These are phyloP conservation scores for Cremastinae sp. DNA, from an alignment of 2,888 invertebrate genomes.

Conservation along the genomic window DNA sequence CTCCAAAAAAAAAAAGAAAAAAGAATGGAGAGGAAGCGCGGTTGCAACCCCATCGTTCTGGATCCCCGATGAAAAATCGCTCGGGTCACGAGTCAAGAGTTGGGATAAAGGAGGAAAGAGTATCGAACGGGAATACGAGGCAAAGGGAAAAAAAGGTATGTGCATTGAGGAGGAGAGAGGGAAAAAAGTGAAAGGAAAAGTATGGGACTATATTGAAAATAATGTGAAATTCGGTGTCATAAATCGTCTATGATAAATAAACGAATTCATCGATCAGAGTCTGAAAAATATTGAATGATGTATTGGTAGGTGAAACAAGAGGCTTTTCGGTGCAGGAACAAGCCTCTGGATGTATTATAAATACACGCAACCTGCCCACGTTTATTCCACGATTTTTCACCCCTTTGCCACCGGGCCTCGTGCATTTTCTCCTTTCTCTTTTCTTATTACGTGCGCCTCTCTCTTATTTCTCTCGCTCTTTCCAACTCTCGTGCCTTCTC, in stretches of 20 bases:
- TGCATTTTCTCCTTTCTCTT: constrained; percentile 37
- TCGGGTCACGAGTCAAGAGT: constrained; percentile 49
- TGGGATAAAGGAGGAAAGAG: constrained; percentile 13
- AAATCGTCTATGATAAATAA: constrained; percentile 56
- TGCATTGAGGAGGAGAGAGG: background rate
- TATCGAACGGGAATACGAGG: background rate
- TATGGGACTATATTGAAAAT: constrained; percentile 44
- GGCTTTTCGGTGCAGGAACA: constrained; percentile 3
- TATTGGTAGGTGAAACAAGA: constrained; percentile 35
- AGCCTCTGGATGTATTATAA: constrained; percentile 18
- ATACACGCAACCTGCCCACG: constrained; percentile 49
- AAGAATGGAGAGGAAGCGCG: constrained; percentile 13
- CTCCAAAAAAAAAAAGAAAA: constrained; percentile 38
- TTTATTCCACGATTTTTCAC: constrained; percentile 56
- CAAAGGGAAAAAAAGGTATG: background rate
- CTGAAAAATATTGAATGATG: constrained; percentile 40
- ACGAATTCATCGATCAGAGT: constrained; percentile 61
- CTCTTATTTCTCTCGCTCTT: background rate
- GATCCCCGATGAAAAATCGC: constrained; percentile 58
- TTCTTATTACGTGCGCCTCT: background rate
- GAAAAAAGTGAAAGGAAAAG: background rate
- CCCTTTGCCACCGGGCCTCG: constrained; percentile 44
- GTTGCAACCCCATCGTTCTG: constrained; percentile 39
- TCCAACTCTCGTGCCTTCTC: no score
- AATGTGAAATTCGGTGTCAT: constrained; percentile 42